Conservation (phyloP, 2,797 vertebrate genomes). For the Pangasius sanitwongsei region DNA sequence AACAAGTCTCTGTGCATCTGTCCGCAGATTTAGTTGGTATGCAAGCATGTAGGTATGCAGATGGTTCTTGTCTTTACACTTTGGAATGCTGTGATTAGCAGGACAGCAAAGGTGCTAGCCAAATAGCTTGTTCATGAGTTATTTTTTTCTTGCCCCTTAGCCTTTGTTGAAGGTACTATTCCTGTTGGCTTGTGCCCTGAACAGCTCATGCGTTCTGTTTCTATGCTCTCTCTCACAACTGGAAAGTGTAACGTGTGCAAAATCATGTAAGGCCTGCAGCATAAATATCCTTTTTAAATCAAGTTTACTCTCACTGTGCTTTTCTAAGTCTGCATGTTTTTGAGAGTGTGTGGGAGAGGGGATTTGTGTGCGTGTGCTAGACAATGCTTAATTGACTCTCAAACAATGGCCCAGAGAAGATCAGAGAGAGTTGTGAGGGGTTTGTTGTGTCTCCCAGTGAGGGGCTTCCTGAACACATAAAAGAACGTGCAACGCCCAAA, state of each 20-base stretch:
- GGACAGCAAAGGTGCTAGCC: slow-evolving; percentile 13
- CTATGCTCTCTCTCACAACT: not conserved
- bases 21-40: slow-evolving; percentile 44
- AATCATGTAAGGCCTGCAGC: not conserved
- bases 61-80: slow-evolving; percentile 5
- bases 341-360: slow-evolving; percentile 40
- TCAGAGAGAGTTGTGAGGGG: slow-evolving; percentile 73
- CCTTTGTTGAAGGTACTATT: slow-evolving; percentile 6
- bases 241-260: not conserved
- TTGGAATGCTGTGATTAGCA: slow-evolving; percentile 20
- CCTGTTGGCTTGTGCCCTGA: not conserved
- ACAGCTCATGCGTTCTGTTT: not conserved
- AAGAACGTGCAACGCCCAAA: slow-evolving; percentile 71
- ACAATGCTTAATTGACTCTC: slow-evolving; percentile 82
- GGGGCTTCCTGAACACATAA: slow-evolving; percentile 80
- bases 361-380: slow-evolving; percentile 50
- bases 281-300: not conserved
- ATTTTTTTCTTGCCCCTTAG: slow-evolving; percentile 4
- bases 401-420: slow-evolving; percentile 76
- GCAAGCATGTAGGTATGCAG: slow-evolving; percentile 20
- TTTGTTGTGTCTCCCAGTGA: slow-evolving; percentile 79
- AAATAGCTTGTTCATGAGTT: slow-evolving; percentile 3
- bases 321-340: slow-evolving; percentile 47
- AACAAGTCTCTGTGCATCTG: slow-evolving; percentile 54
- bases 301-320: slow-evolving; percentile 17